Base-by-base conservation (phyloP, 1,140 invertebrate species). In the Drosophila pandora region DNA sequence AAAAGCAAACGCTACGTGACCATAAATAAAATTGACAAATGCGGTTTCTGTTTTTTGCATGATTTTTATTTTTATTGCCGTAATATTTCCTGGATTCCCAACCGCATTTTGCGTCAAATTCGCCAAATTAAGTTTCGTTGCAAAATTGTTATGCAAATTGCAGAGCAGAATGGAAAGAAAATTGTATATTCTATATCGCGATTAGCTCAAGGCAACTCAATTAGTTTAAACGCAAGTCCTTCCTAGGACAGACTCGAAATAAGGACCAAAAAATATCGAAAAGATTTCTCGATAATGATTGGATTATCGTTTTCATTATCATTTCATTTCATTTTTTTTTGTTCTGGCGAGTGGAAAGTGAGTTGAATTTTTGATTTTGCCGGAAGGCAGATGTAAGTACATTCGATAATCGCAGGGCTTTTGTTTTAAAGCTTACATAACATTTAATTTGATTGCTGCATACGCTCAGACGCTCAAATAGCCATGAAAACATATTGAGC, bases 1-100 rank as follows among this genome's bases (percentile, higher is more conserved):
- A 23, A 78, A 75, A 81, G 56, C 62, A 82, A 88, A 63, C 75
- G 62, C 78, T 78, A 79, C 82, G 82, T 87, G 83, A 87, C 82
- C 83, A 87, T 88, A 79, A 87, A 87, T 87, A 87, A 87, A 76
- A 88, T 82, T 87, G 79, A 87, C 83, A 87, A 87, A 87, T 87
- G 75, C 69, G 62, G 65, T 65, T 74, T 67, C 43, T 37, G 45
- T 57, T 61, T 64, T 73, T 77, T 68, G 22, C 23, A 9, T 53
- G 17, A 22, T 41, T 56, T 48, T 47, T 10, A 22, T 41, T 56
- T 48, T 47, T 10, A 2, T 34, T 34, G 39, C 13, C 32, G 55
- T 70, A 45, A 63, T 56, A 54, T 50, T 57, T 76, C 30, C 37
- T n/a, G 47, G 13, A 21, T 55, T 63, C 49, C 47, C 25, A 28